Base-by-base conservation (phyloP, 2,797 vertebrate genomes). In the Euphonia xanthogaster region DNA sequence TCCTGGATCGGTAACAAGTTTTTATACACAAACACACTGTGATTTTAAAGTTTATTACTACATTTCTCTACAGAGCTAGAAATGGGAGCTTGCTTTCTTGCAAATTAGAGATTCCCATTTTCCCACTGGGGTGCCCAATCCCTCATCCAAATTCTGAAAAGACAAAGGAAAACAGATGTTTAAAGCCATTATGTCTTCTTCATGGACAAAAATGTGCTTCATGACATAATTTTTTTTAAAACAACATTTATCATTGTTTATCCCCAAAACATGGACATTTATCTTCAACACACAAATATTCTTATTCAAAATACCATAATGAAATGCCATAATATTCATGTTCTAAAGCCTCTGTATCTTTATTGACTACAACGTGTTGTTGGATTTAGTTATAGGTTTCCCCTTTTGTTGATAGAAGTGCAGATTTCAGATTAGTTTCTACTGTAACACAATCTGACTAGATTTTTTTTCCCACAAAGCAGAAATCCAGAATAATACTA, bases 1-100 rank as follows among this genome's bases (percentile, higher is more conserved):
- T 82, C 67, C 67, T 94, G 88, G 83, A 94, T 94, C 55, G 87
- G 67, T 86, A 93, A 91, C 81, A 93, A 87, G 55, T 57, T 89
- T 93, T 87, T 91, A 67, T 87, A 74, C 12, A 87, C 45, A 95
- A 96, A 67, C n/a, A 96, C 24, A 45, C 25, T 58, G 53, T 87
- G 71, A 89, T 87, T 87, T 96, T 82, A 80, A 87, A 94, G 53
- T 87, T 48, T 93, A 85, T 91, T 85, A 88, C 48, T n/a, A 33
- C 45, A 51, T 85, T 92, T 95, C 40, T 85, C 39, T 83, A 37
- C 17, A 79, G 45, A 82, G 21, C 4, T 77, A 87, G 74, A 85
- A 94, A 88, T 37, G 48, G 21, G 25, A 94, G 8, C 12, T 82
- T 82, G 23, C 31, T 92, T 65, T 88, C 81, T 44, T 67, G 40